Base-by-base conservation (phyloP, 2,113 vertebrate genomes). In the Pavo muticus region DNA sequence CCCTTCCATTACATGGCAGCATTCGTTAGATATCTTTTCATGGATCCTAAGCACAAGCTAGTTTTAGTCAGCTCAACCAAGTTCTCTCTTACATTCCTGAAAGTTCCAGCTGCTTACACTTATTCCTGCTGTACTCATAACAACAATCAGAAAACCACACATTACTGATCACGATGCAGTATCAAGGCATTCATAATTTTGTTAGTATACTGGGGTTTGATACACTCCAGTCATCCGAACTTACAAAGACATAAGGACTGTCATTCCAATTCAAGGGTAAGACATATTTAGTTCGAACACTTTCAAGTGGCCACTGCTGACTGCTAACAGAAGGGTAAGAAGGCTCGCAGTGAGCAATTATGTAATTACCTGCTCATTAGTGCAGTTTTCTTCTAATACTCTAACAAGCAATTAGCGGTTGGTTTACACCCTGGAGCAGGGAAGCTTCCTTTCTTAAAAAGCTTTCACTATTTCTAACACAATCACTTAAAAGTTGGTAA, bases 281-380 rank as follows among this genome's bases (percentile, higher is more conserved):
- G 5, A 40, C 4, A 50, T 1, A 72, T 11, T 17, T 15, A 79
- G 42, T 45, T 84, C 50, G 83, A 79, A 63, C 83, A 44, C 7
- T 65, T 44, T 61, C 40, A 25, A 73, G 30, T 74, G 42, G 54
- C 54, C 78, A 68, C 59, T 73, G 35, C 30, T 70, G 60, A 85
- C 72, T 32, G 40, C 50, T 68, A 94, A 59, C 37, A 83, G n/a
- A 93, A 83, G 17, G 42, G 6, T 21, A 78, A 83, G 39, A 48
- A 88, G 86, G 69, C 27, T 39, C 30, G 71, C 1, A 19, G 27
- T 24, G 23, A 93, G 32, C 79, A 88, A 94, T 88, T 94, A 91
- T 21, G 15, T 44, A 71, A 94, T 91, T 91, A 91, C 24, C 7
- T 52, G 42, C 68, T 83, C 79, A 86, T 94, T 94, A 75, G 76